Percentiles rank a stretch among this genome's conserved stretches.
Conservation (phyloP, 2,888 invertebrate species). For the Cecidostiba fungosa region DNA sequence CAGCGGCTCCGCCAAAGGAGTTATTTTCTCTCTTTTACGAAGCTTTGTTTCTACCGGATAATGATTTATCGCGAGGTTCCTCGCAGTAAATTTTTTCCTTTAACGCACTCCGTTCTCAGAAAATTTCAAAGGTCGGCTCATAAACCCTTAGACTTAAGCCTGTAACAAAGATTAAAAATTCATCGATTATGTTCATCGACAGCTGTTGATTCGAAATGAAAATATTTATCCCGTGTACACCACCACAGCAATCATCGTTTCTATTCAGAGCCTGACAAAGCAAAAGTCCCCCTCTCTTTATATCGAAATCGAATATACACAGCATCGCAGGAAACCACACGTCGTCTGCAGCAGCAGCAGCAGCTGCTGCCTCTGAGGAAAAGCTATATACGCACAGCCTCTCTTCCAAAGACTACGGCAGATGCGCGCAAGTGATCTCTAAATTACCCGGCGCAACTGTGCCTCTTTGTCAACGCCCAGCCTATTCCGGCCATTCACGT, state of each 20-base stretch:
- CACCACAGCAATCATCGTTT: not conserved
- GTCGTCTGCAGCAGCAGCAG: not conserved
- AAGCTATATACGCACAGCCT: not conserved
- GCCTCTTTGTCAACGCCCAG: conserved; percentile 6
- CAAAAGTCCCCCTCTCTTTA: not conserved
- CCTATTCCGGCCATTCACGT: not conserved
- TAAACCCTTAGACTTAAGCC: not conserved
- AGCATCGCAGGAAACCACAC: not conserved
- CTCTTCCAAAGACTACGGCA: not conserved
- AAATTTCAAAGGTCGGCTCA: not conserved
- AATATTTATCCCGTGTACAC: not conserved
- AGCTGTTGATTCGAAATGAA: conserved; percentile 2
- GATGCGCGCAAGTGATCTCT: conserved; percentile 13
- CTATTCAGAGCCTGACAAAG: conserved; percentile 6
- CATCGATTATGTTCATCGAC: not conserved
- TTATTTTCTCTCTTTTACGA: not conserved
- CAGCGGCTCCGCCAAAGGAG: not conserved
- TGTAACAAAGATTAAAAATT: not conserved
- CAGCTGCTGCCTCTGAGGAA: not conserved
- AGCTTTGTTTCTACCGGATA: not conserved
- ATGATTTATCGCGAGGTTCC: not conserved
- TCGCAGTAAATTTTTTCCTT: not conserved
- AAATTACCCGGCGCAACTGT: conserved; percentile 16
- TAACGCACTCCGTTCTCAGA: not conserved
- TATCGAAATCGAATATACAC: not conserved